phyloP scores from a whole-genome alignment of 2,113 vertebrate genomes.

The Lagopus leucura region DNA sequence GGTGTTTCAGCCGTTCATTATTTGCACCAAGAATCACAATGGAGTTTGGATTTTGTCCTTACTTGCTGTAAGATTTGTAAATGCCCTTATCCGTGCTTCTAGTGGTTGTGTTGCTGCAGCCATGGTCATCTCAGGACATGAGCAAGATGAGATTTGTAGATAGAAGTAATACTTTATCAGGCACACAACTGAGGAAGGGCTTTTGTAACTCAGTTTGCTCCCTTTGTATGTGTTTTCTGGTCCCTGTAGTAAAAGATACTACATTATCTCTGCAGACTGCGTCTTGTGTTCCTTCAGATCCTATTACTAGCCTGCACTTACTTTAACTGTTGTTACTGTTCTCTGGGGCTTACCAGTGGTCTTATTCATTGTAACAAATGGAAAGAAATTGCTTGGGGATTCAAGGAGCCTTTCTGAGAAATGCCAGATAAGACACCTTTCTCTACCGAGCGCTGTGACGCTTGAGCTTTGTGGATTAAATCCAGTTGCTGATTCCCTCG shows the following conservation, averaged over 20 bases:
- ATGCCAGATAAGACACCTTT: neutral
- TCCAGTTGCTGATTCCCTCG: neutral
- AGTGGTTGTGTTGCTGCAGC: neutral
- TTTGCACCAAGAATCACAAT: neutral
- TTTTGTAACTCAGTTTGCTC: neutral
- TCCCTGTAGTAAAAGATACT: neutral
- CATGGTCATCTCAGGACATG: neutral
- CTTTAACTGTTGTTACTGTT: neutral
- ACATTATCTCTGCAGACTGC: neutral
- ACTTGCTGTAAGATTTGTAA: neutral
- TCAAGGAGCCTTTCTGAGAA: neutral
- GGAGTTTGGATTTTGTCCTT: neutral
- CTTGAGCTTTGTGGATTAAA: neutral
- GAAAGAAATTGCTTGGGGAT: neutral
- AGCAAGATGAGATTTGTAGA: neutral
- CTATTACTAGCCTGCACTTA: neutral
- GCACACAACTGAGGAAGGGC: neutral
- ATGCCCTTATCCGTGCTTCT: neutral
- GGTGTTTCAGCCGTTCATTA: neutral
- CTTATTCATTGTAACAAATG: neutral
- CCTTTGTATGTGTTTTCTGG: neutral
- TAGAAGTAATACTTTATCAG: neutral
- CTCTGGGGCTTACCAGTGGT: neutral
- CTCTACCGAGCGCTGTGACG: neutral
- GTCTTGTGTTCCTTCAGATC: neutral